Base-by-base conservation (phyloP, 2,113 vertebrate species). In the Neoarius graeffei region DNA sequence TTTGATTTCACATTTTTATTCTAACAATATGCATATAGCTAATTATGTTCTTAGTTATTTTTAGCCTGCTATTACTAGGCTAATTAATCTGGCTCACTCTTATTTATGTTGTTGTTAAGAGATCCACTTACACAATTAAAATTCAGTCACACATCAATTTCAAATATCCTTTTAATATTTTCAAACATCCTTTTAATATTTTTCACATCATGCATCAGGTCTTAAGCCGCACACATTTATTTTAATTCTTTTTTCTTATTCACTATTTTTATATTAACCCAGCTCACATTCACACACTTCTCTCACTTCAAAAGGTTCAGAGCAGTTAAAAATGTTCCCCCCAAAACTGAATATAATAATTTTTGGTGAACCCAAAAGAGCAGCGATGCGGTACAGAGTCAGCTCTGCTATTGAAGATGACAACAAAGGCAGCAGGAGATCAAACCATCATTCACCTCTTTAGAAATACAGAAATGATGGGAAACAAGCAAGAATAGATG, bases 341-440 rank as follows among this genome's bases (percentile, higher is more conserved):
- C 2, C 52, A 74, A 64, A 88, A 20, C 76, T 9, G 25, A 54
- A 56, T 17, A 30, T 5, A 59, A 59, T 9, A 0, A 76, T 83
- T 86, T 92, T 86, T 9, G 71, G 88, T 90, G 60, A 89, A 88
- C 89, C 86, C 83, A 83, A 3, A 83, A 79, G 91, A 93, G 92
- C 93, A 86, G 88, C 86, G 64, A 87, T 60, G 67, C 25, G 19
- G 86, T 64, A 73, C 66, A 73, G 86, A 56, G 89, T 83, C 83
- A 11, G 30, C 73, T 91, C 91, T 92, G 92, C 92, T 92, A 90
- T 56, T 91, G 91, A 69, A 93, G 91, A 42, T 42, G 35, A 93
- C 88, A 92, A 86, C 85, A 87, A 92, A 93, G 92, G 93, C 88
- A 91, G 35, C 92, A 93, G 92, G 91, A 93, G 84, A 89, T 91